A percentile compares a stretch with the other conserved stretches of the same genome.
Evolutionary conservation across 2,797 vertebrate genomes (phyloP).

Genomic region (Sardinella longiceps): DNA sequence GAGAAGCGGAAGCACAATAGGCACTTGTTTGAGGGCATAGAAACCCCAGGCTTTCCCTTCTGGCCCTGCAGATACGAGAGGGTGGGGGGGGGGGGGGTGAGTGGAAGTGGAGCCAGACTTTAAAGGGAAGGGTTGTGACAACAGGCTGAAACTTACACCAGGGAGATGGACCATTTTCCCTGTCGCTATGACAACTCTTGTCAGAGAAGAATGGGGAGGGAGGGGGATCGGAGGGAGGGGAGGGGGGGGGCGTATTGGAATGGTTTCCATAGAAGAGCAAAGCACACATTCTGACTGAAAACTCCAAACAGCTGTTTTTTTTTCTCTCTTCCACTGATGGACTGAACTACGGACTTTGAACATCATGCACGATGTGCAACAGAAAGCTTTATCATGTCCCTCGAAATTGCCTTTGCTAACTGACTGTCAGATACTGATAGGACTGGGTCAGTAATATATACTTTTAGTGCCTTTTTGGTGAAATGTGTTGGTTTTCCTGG

Average conservation of each 20-base stretch:
- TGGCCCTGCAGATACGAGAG: not conserved
- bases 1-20: not conserved
- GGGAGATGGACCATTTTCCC: slow-evolving; percentile 62
- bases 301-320: slow-evolving; percentile 29
- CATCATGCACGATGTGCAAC: not conserved
- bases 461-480: too few species aligned
- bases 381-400: not conserved
- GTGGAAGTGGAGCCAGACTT: slow-evolving; percentile 27
- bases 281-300: slow-evolving; percentile 5
- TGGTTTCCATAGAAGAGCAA: slow-evolving; percentile 40
- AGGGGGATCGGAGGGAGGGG: too few species aligned
- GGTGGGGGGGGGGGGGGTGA: not conserved
- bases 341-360: slow-evolving; percentile 14
- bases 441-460: not conserved
- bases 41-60: not conserved
- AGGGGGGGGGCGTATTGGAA: slow-evolving; percentile 4
- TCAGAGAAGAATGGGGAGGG: slow-evolving; percentile 45
- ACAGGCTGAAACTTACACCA: slow-evolving; percentile 57
- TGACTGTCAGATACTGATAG: not conserved
- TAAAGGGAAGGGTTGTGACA: slow-evolving; percentile 50
- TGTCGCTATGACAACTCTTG: slow-evolving; percentile 72
- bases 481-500: not conserved
- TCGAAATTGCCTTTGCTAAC: not conserved
- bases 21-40: not conserved
- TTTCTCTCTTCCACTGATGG: slow-evolving; percentile 33